phyloP scores from a whole-genome alignment of 2,797 vertebrate species.

The Brachyalestes nurse region DNA sequence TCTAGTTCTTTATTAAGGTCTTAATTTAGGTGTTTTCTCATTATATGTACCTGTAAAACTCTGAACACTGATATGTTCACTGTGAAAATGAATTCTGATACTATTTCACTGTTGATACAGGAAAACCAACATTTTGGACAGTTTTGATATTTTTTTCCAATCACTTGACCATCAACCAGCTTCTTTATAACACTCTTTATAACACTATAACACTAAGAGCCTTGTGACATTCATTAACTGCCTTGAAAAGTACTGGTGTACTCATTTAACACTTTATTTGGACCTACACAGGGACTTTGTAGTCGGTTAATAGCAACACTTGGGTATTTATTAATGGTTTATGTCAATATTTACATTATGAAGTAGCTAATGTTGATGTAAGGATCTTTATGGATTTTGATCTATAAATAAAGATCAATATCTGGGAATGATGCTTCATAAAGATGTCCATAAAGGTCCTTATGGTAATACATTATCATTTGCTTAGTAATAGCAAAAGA shows the following conservation, averaged over 20 bases:
- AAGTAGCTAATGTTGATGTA: no score
- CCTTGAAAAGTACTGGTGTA: not conserved
- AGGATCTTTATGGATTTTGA: no score
- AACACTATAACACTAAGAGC: not conserved
- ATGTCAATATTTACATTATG: not conserved
- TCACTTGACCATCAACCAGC: not conserved
- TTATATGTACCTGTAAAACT: not conserved
- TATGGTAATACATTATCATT: no score
- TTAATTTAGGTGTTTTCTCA: not conserved
- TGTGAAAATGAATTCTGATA: not conserved
- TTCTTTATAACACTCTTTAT: not conserved
- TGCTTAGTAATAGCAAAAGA: no score
- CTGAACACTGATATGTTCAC: not conserved
- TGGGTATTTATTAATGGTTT: no score
- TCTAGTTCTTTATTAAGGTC: constrained; percentile 4
- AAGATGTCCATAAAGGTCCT: no score
- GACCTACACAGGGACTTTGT: not conserved
- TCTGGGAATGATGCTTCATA: no score
- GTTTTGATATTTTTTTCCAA: not conserved
- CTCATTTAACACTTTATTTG: not conserved
- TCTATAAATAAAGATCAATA: no score
- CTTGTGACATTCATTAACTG: not conserved
- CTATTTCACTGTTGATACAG: not conserved
- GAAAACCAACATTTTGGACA: not conserved
- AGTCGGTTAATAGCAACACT: no score